phyloP scores from a whole-genome alignment of 2,797 vertebrate genomes.

The Peromyscus attwateri region DNA sequence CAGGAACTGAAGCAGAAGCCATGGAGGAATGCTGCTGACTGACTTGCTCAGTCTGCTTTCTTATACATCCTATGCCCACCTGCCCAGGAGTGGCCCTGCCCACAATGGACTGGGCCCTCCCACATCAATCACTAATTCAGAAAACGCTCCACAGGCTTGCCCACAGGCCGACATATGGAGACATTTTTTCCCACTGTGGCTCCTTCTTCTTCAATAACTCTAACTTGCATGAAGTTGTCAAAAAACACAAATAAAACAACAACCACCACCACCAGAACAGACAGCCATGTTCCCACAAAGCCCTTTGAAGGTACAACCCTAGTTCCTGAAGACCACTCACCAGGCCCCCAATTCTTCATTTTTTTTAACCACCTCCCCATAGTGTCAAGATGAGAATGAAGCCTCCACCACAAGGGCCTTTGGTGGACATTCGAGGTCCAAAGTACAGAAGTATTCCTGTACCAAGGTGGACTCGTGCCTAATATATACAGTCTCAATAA shows the following conservation, averaged over 20 bases:
- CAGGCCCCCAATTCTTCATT: not conserved
- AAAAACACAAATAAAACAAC: not conserved
- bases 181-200: too few species aligned
- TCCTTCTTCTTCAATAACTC: not conserved
- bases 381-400: not conserved
- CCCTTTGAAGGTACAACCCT: not conserved
- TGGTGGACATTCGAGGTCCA: not conserved
- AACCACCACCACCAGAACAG: not conserved
- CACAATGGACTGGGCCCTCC: not conserved
- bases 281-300: not conserved
- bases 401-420: not conserved
- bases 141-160: not conserved
- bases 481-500: rapidly evolving
- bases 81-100: not conserved
- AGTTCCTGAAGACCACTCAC: not conserved
- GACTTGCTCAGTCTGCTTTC: not conserved
- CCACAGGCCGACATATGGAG: not conserved
- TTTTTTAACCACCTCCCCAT: not conserved
- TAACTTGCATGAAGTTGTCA: not conserved
- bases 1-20: not conserved
- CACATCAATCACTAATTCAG: not conserved
- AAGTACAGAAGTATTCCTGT: not conserved
- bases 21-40: not conserved
- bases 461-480: rapidly evolving
- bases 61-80: too few species aligned